Percentiles rank a stretch among this genome's conserved stretches.
phyloP scores from a whole-genome alignment of 2,888 invertebrate genomes.

The Trichopria drosophilae region DNA sequence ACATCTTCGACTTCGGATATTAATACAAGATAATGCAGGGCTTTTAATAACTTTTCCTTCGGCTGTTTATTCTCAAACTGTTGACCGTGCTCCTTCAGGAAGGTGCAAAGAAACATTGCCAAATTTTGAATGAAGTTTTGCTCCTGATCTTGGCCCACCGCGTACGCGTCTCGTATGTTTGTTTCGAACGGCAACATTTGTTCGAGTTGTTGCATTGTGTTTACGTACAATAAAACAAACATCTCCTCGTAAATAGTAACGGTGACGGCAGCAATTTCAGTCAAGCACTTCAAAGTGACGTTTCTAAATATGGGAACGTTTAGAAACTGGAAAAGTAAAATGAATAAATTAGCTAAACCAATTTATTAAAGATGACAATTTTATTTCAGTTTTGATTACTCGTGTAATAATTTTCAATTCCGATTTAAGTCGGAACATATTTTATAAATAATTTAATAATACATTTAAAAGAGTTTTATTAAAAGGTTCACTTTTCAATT shows the following conservation, averaged over 20 bases:
- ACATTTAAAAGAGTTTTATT: too few species aligned
- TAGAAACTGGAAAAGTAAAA: slow-evolving; percentile 71
- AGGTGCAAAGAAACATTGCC: slow-evolving; percentile 95
- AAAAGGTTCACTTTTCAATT: too few species aligned
- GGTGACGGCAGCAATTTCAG: slow-evolving; percentile 94
- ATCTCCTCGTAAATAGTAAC: slow-evolving; percentile 90
- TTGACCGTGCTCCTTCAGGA: slow-evolving; percentile 92
- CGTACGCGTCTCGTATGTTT: slow-evolving; percentile 92
- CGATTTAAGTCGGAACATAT: too few species aligned
- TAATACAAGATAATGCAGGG: slow-evolving; percentile 82
- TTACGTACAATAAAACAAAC: slow-evolving; percentile 85
- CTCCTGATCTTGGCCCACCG: slow-evolving; percentile 91
- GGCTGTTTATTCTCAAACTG: slow-evolving; percentile 82
- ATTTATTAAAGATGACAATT: too few species aligned
- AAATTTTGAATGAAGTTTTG: slow-evolving; percentile 99
- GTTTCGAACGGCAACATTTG: slow-evolving; percentile 88
- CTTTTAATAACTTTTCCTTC: slow-evolving; percentile 77
- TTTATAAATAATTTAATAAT: too few species aligned
- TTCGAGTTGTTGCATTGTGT: slow-evolving; percentile 91
- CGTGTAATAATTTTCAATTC: too few species aligned
- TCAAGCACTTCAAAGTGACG: slow-evolving; percentile 96
- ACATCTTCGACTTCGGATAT: slow-evolving; percentile 99
- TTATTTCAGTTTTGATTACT: too few species aligned
- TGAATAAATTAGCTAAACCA: slow-evolving; percentile 9
- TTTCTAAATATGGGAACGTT: slow-evolving; percentile 97